Percentiles rank a stretch among this genome's conserved stretches.
Evolutionary conservation across 2,113 vertebrate genomes (phyloP).

Genomic region (Sinocyclocheilus maitianheensis): DNA sequence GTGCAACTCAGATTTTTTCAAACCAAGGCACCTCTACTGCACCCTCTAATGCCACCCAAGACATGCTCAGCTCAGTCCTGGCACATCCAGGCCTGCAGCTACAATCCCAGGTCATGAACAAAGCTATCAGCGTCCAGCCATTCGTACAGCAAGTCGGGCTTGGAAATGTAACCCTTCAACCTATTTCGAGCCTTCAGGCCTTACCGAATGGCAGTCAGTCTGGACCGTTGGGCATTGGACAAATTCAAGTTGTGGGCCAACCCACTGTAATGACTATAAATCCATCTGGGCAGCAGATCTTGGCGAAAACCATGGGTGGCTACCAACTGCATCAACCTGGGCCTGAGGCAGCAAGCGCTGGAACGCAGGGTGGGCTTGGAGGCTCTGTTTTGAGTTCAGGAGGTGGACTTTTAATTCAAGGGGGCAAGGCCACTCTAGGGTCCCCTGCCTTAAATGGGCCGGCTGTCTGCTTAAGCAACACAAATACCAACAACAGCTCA

Average conservation of each 20-base stretch:
- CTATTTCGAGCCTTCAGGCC: constrained; percentile 87
- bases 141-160: constrained; percentile 92
- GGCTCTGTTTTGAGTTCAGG: constrained; percentile 72
- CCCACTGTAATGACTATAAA: constrained; percentile 96
- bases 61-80: constrained; percentile 88
- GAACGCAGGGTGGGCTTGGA: constrained; percentile 76
- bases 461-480: constrained; percentile 71
- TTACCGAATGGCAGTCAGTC: constrained; percentile 89
- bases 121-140: constrained; percentile 90
- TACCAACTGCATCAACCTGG: constrained; percentile 86
- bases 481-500: constrained; percentile 67
- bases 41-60: constrained; percentile 71
- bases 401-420: constrained; percentile 87
- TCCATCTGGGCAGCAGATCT: constrained; percentile 84
- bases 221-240: constrained; percentile 85
- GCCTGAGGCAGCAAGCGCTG: constrained; percentile 72
- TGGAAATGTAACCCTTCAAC: constrained; percentile 93
- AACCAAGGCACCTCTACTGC: constrained; percentile 67
- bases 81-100: constrained; percentile 87
- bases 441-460: constrained; percentile 84
- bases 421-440: constrained; percentile 79
- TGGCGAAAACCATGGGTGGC: constrained; percentile 87
- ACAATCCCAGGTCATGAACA: constrained; percentile 91
- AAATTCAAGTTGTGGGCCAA: constrained; percentile 94
- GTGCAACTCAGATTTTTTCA: constrained; percentile 82